Base-by-base conservation (phyloP, 2,113 vertebrate species). In the Steatornis caripensis region DNA sequence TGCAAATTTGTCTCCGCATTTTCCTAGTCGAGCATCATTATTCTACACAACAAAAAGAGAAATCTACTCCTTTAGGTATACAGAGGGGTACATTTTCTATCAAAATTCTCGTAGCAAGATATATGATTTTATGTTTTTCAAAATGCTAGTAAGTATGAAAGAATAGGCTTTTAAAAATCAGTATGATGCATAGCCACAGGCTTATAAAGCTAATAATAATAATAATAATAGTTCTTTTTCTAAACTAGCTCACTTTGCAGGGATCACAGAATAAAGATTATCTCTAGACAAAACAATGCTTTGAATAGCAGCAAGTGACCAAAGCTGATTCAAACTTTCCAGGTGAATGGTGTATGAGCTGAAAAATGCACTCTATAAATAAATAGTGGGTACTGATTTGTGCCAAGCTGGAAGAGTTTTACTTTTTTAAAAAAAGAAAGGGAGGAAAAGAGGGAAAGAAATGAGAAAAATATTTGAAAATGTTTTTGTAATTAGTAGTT, bases 291-390 rank as follows among this genome's bases (percentile, higher is more conserved):
- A 91, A 95, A 54, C 62, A 86, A 51, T 84, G n/a, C 71, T 86
- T 72, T 70, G 46, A 85, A 80, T 80, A 94, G 79, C 68, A 88
- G 37, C 27, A 92, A 76, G 75, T 84, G 53, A 91, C 58, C 29
- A 84, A 64, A 69, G 27, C 54, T 81, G 83, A 55, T 55, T 95
- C 68, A 81, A 6, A 89, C 45, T 93, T 96, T 92, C 94, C 94
- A 95, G 94, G 93, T 95, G 80, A 93, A 60, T 45, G 58, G 46
- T 37, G 32, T 53, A 37, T 74, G 21, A 77, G 32, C 37, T 78
- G 51, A 91, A 89, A 95, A 95, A 87, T 65, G 16, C 13, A 19
- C 17, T 75, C 54, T 53, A 57, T 90, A 91, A 95, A 93, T 76
- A 94, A 92, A 88, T 29, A 80, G 30, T n/a, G 45, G 39, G 24